A percentile compares a stretch with the other conserved stretches of the same genome.
These are phyloP conservation scores for Heliconius sara DNA, from an alignment of 2,888 invertebrate species.

Conservation along the genomic window DNA sequence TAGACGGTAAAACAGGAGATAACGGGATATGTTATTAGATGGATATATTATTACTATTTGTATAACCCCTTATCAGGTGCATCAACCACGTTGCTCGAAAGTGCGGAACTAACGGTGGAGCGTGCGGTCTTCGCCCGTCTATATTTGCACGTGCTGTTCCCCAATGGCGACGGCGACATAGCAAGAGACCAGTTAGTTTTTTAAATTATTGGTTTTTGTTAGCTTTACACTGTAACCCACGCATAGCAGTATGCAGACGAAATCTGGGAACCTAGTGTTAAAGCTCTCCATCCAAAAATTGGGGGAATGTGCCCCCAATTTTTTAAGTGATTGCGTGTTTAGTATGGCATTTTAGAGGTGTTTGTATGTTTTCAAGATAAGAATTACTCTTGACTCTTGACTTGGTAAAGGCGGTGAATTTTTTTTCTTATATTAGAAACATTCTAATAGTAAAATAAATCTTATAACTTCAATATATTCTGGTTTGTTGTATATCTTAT, in stretches of 20 bases:
- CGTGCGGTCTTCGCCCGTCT: slow-evolving; percentile 95
- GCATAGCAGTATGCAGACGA: not conserved
- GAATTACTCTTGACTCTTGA: too few species aligned
- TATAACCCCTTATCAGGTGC: slow-evolving; percentile 81
- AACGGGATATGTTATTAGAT: too few species aligned
- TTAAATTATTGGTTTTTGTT: not conserved
- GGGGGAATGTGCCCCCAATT: not conserved
- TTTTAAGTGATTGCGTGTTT: not conserved
- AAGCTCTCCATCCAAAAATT: too few species aligned
- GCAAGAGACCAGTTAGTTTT: slow-evolving; percentile 91
- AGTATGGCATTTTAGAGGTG: too few species aligned
- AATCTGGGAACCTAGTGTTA: not conserved
- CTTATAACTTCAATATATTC: too few species aligned
- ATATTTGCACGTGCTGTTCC: slow-evolving; percentile 96
- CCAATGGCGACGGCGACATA: slow-evolving; percentile 98
- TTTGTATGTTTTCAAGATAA: too few species aligned
- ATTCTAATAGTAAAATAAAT: too few species aligned
- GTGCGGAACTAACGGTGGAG: slow-evolving; percentile 93
- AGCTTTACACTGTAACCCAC: not conserved
- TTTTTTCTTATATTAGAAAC: too few species aligned
- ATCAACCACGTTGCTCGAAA: slow-evolving; percentile 87
- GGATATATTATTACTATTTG: slow-evolving; percentile 42
- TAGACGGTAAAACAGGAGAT: too few species aligned
- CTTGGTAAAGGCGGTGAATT: too few species aligned
- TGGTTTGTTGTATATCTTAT: too few species aligned